Percentiles rank a stretch among this genome's conserved stretches.
Evolutionary conservation across 2,797 vertebrate genomes (phyloP).

Genomic region (Jordanella pulchra): DNA sequence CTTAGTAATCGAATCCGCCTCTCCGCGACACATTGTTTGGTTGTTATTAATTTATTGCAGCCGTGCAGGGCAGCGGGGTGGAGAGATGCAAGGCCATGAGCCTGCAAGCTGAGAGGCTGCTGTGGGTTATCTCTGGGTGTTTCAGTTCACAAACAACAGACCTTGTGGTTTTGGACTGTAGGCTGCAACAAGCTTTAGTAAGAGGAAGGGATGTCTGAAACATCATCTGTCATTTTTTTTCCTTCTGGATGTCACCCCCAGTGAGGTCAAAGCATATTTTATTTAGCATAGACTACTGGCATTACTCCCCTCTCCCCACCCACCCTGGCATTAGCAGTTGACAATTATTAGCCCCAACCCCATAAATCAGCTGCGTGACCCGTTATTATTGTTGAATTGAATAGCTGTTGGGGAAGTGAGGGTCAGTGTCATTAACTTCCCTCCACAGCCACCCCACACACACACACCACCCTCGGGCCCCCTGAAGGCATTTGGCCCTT

Average conservation of each 20-base stretch:
- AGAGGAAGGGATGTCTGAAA: constrained; percentile 14
- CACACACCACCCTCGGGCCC: constrained; percentile 80
- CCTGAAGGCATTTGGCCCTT: constrained; percentile 87
- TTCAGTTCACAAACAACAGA: constrained; percentile 7
- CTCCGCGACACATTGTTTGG: constrained; percentile 72
- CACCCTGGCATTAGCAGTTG: constrained; percentile 84
- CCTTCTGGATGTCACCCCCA: constrained; percentile 56
- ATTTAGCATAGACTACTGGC: constrained; percentile 74
- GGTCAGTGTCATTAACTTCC: constrained; percentile 99
- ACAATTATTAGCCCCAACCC: constrained; percentile 93
- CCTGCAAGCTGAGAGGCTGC: constrained; percentile 10
- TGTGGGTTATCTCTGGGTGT: not conserved
- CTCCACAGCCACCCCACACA: constrained; percentile 31
- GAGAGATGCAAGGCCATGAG: constrained; percentile 4
- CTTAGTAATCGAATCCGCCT: constrained; percentile 74
- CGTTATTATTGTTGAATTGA: constrained; percentile 97
- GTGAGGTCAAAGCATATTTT: constrained; percentile 79
- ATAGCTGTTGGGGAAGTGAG: constrained; percentile 94
- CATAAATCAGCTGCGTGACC: constrained; percentile 96
- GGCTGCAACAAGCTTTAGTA: constrained; percentile 25
- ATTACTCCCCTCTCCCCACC: constrained; percentile 53
- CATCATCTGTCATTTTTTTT: constrained; percentile 60
- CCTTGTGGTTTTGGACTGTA: not conserved
- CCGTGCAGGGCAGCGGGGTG: constrained; percentile 33
- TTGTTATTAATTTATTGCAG: constrained; percentile 75